Percentiles rank a stretch among this genome's conserved stretches.
Evolutionary conservation across 1,140 invertebrate species (phyloP).

Genomic region (Eumeta japonica): DNA sequence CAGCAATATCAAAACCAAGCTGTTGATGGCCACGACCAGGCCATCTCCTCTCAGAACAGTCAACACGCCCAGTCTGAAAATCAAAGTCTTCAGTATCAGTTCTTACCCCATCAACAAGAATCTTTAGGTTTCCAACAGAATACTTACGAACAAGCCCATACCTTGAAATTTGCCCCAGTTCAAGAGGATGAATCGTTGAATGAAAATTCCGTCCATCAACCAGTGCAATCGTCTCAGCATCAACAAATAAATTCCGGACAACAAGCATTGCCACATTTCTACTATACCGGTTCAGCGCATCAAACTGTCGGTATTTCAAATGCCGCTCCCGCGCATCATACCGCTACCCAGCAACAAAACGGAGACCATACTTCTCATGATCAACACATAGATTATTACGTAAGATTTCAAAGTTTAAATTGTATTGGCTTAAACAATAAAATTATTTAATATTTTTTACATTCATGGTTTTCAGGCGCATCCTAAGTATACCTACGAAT

Average conservation of each 20-base stretch:
- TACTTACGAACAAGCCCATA: no score
- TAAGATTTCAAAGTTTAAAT: constrained; percentile 24
- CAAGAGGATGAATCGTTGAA: no score
- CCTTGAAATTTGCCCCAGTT: no score
- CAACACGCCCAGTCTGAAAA: constrained; percentile 25
- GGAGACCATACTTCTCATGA: constrained; percentile 23
- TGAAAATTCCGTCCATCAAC: no score
- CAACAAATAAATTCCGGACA: no score
- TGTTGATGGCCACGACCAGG: constrained; percentile 20
- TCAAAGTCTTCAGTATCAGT: no score
- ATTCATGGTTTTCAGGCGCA: constrained; percentile 48
- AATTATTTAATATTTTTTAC: neutral
- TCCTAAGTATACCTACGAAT: constrained; percentile 63
- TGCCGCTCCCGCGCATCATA: constrained; percentile 17
- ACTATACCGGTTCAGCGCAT: constrained; percentile 14
- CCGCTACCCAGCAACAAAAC: constrained; percentile 17
- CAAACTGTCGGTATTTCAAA: constrained; percentile 20
- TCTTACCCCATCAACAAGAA: no score
- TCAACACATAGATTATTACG: constrained; percentile 47
- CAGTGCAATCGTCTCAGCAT: no score
- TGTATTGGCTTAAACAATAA: neutral
- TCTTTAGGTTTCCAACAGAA: no score
- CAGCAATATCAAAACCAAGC: constrained; percentile 17
- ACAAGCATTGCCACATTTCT: no score
- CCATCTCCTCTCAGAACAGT: constrained; percentile 27